Evolutionary conservation across 2,113 vertebrate species (phyloP).

Genomic region (Psilopsiagon aymara): DNA sequence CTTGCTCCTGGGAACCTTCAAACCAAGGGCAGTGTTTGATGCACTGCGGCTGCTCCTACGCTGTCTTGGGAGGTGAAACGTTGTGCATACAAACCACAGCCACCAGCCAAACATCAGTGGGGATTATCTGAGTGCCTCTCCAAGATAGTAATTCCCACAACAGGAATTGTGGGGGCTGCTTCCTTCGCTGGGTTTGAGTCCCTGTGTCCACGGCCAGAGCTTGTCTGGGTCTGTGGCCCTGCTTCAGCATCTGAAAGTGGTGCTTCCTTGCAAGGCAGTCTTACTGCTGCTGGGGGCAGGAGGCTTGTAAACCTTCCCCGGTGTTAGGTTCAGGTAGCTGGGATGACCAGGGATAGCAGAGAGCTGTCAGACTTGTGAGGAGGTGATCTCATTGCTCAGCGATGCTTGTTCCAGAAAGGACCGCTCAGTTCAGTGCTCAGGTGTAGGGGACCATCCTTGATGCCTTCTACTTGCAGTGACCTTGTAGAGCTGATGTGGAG

Average conservation of each 20-base stretch:
- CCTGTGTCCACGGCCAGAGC: neutral
- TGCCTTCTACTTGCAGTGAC: neutral
- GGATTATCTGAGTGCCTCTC: neutral
- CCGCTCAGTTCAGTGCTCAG: fast-evolving
- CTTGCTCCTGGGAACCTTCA: neutral
- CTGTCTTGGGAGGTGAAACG: neutral
- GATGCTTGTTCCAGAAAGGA: neutral
- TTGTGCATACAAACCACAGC: neutral
- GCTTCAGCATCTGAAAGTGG: neutral
- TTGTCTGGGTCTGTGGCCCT: neutral
- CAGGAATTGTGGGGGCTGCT: neutral
- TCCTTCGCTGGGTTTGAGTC: neutral
- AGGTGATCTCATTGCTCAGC: neutral
- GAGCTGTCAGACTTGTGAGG: neutral
- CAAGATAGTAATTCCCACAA: neutral
- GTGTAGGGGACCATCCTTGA: neutral
- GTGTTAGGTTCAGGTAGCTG: neutral
- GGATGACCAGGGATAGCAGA: neutral
- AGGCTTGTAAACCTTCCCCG: neutral
- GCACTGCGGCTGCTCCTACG: neutral
- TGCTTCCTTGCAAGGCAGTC: neutral
- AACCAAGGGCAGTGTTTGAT: neutral
- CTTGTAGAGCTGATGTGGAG: neutral
- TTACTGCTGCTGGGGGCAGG: neutral
- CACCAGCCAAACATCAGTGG: neutral